Base-by-base conservation (phyloP, 2,888 invertebrate genomes). In the Heliconius cydno region DNA sequence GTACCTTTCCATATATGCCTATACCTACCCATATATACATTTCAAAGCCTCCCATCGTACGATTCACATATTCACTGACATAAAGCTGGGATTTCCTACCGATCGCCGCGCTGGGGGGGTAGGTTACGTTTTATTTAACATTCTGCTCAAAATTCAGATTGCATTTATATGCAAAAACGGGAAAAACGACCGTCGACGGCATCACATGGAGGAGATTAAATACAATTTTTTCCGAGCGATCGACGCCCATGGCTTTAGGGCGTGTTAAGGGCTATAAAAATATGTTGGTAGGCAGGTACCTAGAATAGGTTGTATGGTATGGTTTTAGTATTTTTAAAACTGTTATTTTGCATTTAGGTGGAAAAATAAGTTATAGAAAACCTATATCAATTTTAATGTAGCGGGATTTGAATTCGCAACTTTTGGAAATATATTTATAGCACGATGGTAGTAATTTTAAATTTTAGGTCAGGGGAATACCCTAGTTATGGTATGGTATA, bases 121-220 rank as follows among this genome's bases (percentile, higher is more conserved):
- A 67, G 38, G 70, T 70, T 46, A 25, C 70, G 70, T 79, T 79
- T 79, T 80, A 78, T 80, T 82, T 82, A 77, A 76, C 78, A 82
- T 80, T 76, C 73, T 25, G 28, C 75, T 78, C 75, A 79, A 82
- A 82, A 82, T 78, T 80, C 80, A 78, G 73, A 76, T 71, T 80
- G 80, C 80, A 79, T 80, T 78, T 77, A 82, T 82, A 82, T 82
- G 81, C 81, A 82, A 82, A 82, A 82, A 82, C 46, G 76, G 57
- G 65, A 76, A 81, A 79, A 81, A 78, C 72, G 78, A 70, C 30
- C 66, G 65, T 74, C 74, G 80, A 75, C 80, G 52, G 38, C 70
- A 71, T 78, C 78, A 77, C 71, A 78, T 60, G 75, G 63, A 75
- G 78, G 71, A 78, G 80, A 68, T 78, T 78, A 77, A 78, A 80